Conservation (phyloP, 2,113 vertebrate genomes). For the Hepsetus odoe region DNA sequence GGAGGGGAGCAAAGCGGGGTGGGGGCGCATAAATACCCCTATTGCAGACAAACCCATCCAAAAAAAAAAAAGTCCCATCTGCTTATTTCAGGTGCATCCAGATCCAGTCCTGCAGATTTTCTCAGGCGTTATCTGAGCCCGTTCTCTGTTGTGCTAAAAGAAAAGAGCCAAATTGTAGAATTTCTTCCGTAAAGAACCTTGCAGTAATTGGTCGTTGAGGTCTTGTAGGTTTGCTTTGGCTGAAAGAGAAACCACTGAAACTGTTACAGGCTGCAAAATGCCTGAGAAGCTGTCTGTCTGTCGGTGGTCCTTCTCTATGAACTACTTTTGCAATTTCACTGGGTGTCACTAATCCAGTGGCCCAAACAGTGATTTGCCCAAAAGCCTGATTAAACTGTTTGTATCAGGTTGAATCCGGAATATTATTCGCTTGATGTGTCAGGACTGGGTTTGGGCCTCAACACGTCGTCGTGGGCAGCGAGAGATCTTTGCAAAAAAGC, state of each 20-base stretch:
- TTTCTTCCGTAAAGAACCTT: too few species aligned
- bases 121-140: not conserved
- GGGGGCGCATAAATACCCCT: not conserved
- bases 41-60: conserved; percentile 43
- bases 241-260: too few species aligned
- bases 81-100: not conserved
- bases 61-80: conserved; percentile 46
- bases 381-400: not conserved
- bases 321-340: not conserved
- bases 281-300: too few species aligned
- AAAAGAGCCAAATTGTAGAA: too few species aligned
- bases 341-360: not conserved
- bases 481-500: too few species aligned
- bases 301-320: too few species aligned
- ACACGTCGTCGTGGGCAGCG: too few species aligned
- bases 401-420: not conserved
- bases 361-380: too few species aligned
- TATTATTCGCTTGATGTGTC: not conserved
- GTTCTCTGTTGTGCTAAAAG: too few species aligned
- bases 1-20: conserved; percentile 50
- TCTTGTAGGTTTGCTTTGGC: too few species aligned
- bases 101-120: not conserved
- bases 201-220: too few species aligned
- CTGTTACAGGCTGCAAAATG: too few species aligned
- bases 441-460: not conserved